A percentile compares a stretch with the other conserved stretches of the same genome.
phyloP scores from a whole-genome alignment of 2,797 vertebrate species.

The Silurus lanzhouensis region DNA sequence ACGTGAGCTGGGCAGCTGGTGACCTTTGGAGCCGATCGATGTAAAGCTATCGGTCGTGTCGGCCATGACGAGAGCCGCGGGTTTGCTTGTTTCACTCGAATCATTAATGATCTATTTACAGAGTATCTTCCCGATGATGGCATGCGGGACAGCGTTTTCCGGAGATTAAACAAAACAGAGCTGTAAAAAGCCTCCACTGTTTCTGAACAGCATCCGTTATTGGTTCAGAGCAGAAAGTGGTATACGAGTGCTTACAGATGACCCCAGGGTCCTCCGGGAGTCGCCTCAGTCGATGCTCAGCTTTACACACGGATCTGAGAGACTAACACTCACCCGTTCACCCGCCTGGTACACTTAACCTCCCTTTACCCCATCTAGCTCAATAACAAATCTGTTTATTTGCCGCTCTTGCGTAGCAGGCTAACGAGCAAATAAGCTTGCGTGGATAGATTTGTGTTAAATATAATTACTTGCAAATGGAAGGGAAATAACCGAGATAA shows the following conservation, averaged over 20 bases:
- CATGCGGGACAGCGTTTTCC: constrained; percentile 57
- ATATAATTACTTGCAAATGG: not conserved
- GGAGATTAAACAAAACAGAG: constrained; percentile 37
- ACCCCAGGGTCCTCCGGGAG: constrained; percentile 43
- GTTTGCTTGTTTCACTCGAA: constrained; percentile 64
- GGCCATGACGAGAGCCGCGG: constrained; percentile 55
- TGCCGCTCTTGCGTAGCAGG: constrained; percentile 12
- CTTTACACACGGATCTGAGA: constrained; percentile 44
- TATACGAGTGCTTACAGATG: constrained; percentile 48
- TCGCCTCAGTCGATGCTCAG: constrained; percentile 47
- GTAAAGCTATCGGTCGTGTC: constrained; percentile 65
- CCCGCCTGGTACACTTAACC: constrained; percentile 49
- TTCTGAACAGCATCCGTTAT: constrained; percentile 57
- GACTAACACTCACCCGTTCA: constrained; percentile 36
- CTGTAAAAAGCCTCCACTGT: constrained; percentile 53
- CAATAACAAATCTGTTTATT: constrained; percentile 39
- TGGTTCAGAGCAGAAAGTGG: constrained; percentile 53
- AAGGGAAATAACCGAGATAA: not conserved
- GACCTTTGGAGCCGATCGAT: constrained; percentile 72
- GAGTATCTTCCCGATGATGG: constrained; percentile 58
- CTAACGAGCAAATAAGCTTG: constrained; percentile 32
- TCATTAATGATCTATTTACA: constrained; percentile 74
- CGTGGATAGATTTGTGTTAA: not conserved
- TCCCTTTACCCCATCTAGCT: constrained; percentile 26
- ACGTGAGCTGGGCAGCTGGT: constrained; percentile 62